Evolutionary conservation across 92 coral and sea anemone genomes (phyloP).

Genomic region (Parazoanthus atlanticus): DNA sequence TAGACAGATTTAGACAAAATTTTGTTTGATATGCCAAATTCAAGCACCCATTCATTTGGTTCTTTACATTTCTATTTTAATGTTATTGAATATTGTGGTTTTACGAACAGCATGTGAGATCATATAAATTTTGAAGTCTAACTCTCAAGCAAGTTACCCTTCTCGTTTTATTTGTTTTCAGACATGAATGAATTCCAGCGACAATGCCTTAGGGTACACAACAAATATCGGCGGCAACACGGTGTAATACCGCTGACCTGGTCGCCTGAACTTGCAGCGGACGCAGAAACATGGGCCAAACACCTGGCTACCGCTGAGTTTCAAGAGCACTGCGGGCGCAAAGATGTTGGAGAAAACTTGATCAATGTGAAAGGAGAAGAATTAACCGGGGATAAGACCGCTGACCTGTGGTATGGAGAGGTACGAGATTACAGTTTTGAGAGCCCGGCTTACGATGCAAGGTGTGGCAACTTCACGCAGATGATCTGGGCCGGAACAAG

Average conservation of each 20-base stretch:
- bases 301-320: constrained; percentile 65
- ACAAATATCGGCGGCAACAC: constrained; percentile 86
- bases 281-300: constrained; percentile 71
- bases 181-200: constrained; percentile 81
- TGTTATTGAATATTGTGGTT: too few species aligned
- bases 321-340: constrained; percentile 68
- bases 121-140: too few species aligned
- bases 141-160: too few species aligned
- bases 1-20: too few species aligned
- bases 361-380: constrained; percentile 59
- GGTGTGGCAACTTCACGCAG: constrained; percentile 87
- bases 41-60: too few species aligned
- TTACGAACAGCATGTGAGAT: too few species aligned
- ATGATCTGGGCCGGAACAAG: constrained; percentile 78
- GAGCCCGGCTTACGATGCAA: constrained; percentile 80
- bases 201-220: constrained; percentile 89
- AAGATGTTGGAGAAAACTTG: constrained; percentile 70
- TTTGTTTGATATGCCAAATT: too few species aligned
- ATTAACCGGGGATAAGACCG: constrained; percentile 65
- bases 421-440: constrained; percentile 81
- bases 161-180: constrained; percentile 15
- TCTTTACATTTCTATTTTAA: too few species aligned
- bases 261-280: constrained; percentile 79
- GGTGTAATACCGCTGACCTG: constrained; percentile 74
- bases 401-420: constrained; percentile 86